These are phyloP conservation scores for Neosalanx taihuensis DNA, from an alignment of 2,797 vertebrate genomes.

Conservation along the genomic window DNA sequence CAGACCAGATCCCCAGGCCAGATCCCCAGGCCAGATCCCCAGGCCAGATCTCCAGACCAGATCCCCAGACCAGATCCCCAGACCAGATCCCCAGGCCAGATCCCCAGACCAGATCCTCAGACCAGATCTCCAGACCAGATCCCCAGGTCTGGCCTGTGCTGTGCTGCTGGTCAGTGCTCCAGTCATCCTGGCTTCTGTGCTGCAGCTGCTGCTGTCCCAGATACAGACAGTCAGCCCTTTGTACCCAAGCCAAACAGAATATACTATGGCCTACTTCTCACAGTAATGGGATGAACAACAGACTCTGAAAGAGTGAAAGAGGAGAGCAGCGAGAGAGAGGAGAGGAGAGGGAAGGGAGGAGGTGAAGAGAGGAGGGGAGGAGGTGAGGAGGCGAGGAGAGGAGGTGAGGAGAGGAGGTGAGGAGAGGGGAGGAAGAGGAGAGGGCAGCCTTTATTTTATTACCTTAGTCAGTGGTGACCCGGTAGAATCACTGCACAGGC, in stretches of 20 bases:
- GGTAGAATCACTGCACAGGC: neutral
- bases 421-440: constrained; percentile 14
- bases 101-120: too few relatives aligned
- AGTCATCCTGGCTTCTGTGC: neutral
- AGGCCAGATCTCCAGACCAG: too few relatives aligned
- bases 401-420: constrained; percentile 6
- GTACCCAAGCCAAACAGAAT: constrained; percentile 14
- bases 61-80: neutral
- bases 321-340: neutral
- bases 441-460: neutral
- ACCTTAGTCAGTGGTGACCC: neutral
- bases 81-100: too few relatives aligned
- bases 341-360: constrained; percentile 13
- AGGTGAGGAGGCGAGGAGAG: neutral
- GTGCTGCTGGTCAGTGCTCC: neutral
- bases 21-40: too few relatives aligned
- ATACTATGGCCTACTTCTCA: constrained; percentile 43
- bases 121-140: neutral
- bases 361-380: too few relatives aligned
- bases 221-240: neutral
- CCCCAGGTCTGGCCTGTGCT: neutral
- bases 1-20: neutral
- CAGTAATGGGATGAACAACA: constrained; percentile 21
- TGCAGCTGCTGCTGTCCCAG: neutral
- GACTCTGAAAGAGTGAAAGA: constrained; percentile 9